Percentiles rank a stretch among this genome's conserved stretches.
Evolutionary conservation across 2,888 invertebrate genomes (phyloP).

Genomic region (Vesta saturnalis): DNA sequence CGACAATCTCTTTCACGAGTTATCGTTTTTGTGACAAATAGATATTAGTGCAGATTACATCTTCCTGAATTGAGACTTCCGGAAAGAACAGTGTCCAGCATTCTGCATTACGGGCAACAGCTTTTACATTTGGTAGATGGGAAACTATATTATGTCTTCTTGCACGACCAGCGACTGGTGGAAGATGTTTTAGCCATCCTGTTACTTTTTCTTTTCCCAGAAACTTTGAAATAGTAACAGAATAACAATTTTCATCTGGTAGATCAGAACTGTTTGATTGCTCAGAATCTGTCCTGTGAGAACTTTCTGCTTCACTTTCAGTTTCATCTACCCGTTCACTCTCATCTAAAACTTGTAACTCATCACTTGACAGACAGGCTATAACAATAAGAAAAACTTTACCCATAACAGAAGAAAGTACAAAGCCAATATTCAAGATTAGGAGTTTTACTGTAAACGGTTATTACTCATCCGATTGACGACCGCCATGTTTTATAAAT

Average conservation of each 20-base stretch:
- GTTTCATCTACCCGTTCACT: background rate
- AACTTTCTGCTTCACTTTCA: conserved; percentile 10
- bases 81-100: background rate
- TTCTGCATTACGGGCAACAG: no score
- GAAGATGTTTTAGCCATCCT: no score
- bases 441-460: background rate
- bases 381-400: conserved; percentile 1
- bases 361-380: background rate
- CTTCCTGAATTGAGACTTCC: background rate
- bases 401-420: background rate
- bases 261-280: background rate
- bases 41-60: background rate
- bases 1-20: no score
- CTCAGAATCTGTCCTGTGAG: conserved; percentile 7
- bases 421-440: background rate
- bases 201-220: no score
- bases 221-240: no score
- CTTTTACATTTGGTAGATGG: background rate
- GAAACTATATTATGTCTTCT: no score
- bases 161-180: no score
- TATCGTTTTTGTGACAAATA: no score
- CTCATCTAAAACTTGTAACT: conserved; percentile 5
- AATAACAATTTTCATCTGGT: background rate
- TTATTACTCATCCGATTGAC: background rate
- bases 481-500: background rate